Evolutionary conservation across 2,797 vertebrate species (phyloP).

Genomic region (Lutjanus campechanus): DNA sequence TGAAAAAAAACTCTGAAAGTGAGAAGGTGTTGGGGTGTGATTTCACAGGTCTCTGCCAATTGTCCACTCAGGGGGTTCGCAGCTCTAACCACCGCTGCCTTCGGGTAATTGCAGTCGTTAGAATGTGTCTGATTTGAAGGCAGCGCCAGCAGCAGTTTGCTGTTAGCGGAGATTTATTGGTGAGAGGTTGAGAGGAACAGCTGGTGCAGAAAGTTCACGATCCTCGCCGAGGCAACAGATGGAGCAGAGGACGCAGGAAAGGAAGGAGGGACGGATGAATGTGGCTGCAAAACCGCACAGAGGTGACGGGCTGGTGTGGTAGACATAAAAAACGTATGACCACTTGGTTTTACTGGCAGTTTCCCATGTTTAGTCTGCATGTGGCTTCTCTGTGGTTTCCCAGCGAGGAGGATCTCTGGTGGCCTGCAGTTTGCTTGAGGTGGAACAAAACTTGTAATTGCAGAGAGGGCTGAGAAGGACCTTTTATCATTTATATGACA

Average conservation of each 20-base stretch:
- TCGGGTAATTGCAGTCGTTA: constrained; percentile 60
- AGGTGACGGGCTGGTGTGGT: constrained; percentile 23
- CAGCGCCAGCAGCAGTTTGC: constrained; percentile 41
- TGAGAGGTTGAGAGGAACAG: constrained; percentile 65
- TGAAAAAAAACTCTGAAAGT: constrained; percentile 52
- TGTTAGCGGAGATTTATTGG: constrained; percentile 68
- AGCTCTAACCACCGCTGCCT: constrained; percentile 23
- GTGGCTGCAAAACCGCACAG: constrained; percentile 17
- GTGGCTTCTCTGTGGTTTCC: constrained; percentile 36
- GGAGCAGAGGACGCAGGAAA: constrained; percentile 38
- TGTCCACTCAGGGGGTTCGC: constrained; percentile 50
- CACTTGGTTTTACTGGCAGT: constrained; percentile 51
- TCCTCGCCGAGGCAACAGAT: constrained; percentile 59
- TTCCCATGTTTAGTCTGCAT: constrained; percentile 49
- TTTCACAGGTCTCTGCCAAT: constrained; percentile 66
- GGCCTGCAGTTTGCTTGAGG: constrained; percentile 14
- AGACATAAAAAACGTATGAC: constrained; percentile 12
- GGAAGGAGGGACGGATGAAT: constrained; percentile 8
- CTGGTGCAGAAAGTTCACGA: constrained; percentile 68
- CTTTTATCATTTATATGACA: neutral
- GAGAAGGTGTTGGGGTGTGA: constrained; percentile 50
- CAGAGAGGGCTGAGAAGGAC: neutral
- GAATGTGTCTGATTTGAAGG: constrained; percentile 64
- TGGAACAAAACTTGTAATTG: constrained; percentile 15
- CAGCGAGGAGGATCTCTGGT: constrained; percentile 8